Base-by-base conservation (phyloP, 2,113 vertebrate genomes). In the Myrmophylax atrothorax region DNA sequence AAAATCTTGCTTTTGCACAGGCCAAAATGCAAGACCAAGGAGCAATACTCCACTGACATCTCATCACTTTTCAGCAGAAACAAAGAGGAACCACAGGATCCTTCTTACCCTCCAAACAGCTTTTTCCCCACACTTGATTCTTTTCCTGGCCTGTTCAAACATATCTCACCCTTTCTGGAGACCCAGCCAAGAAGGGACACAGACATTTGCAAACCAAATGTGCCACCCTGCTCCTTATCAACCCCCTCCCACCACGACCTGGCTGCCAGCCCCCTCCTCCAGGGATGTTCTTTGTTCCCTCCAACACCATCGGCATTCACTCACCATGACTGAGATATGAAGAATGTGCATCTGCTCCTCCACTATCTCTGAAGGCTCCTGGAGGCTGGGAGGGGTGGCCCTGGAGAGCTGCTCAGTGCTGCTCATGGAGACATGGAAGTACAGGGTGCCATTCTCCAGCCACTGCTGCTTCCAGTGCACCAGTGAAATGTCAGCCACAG, bases 381-480 rank as follows among this genome's bases (percentile, higher is more conserved):
- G 98, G 6, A 98, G 97, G 0, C 98, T 98, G 15, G 99, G 98
- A 0, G 98, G 98, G 0, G 99, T 99, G 35, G 98, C 98, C 94
- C 97, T 96, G 70, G 98, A 97, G 52, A 98, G 98, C 90, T 99
- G 98, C 94, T 99, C 99, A 0, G 98, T 97, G 1, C 98, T 99
- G 79, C 98, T 99, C 98, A 99, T 97, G 81, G 99, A 99, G 55
- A 99, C 99, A 0, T 99, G 99, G 97, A 99, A 99, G 96, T 99
- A 99, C 12, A 99, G 96, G 5, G 99, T 99, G 74, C 99, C 99
- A 0, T 99, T 99, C 97, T 99, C 99, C 98, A 99, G 96, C 99
- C 99, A 99, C 97, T 99, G 99, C 97, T 99, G 99, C 94, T 99
- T 99, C 99, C 99, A 99, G 96, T 99, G 99, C 49, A 99, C 99